These are phyloP conservation scores for Pimephales promelas DNA, from an alignment of 2,113 vertebrate genomes.

Conservation along the genomic window DNA sequence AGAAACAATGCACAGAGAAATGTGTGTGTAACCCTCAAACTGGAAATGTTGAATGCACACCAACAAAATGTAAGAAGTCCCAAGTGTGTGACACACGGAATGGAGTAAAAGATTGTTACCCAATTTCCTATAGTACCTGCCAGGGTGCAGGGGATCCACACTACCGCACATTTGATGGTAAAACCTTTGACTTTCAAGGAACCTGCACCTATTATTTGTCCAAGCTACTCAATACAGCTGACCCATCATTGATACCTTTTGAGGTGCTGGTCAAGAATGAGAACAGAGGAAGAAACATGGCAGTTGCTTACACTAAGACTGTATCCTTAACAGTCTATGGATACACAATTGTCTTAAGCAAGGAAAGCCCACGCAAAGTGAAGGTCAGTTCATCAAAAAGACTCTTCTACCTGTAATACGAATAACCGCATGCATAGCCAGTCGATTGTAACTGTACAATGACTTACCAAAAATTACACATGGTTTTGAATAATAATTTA, in stretches of 20 bases:
- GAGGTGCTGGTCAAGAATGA: conserved; percentile 63
- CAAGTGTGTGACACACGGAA: conserved; percentile 69
- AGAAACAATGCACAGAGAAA: conserved; percentile 47
- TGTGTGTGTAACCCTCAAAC: conserved; percentile 55
- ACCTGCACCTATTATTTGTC: conserved; percentile 64
- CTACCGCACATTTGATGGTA: conserved; percentile 62
- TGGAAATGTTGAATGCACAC: conserved; percentile 47
- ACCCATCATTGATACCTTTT: conserved; percentile 49
- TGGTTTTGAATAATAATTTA: background rate
- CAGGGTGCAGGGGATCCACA: conserved; percentile 61
- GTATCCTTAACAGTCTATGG: conserved; percentile 48
- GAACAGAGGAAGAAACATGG: conserved; percentile 60
- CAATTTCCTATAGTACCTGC: conserved; percentile 56
- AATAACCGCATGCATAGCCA: background rate
- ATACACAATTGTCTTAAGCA: conserved; percentile 55
- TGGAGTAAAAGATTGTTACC: conserved; percentile 71
- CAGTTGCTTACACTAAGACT: conserved; percentile 58
- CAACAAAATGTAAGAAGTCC: conserved; percentile 32
- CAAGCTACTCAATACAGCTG: conserved; percentile 50
- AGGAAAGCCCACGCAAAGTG: conserved; percentile 50
- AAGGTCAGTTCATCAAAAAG: conserved; percentile 46
- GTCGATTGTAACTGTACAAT: background rate
- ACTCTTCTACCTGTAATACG: background rate
- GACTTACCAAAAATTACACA: background rate
- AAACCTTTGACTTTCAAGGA: conserved; percentile 60